Conservation (phyloP, 2,888 invertebrate species). For the Drosophila borborema region DNA sequence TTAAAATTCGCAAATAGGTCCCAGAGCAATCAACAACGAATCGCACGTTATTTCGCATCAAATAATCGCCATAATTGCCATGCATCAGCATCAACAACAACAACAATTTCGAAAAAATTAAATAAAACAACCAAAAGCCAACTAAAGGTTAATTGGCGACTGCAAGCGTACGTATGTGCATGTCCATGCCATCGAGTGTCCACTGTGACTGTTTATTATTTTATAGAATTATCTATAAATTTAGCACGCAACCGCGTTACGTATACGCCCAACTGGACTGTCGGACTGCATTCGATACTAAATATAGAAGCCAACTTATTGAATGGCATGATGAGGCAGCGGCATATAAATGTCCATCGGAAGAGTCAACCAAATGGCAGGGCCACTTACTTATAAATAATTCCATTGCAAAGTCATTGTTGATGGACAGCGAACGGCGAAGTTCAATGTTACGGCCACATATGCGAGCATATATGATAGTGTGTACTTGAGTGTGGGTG, state of each 20-base stretch:
- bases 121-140: neutral
- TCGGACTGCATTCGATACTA: slow-evolving; percentile 35
- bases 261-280: slow-evolving; percentile 30
- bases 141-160: slow-evolving; percentile 17
- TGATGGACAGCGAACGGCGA: slow-evolving; percentile 63
- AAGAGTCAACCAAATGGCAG: slow-evolving; percentile 54
- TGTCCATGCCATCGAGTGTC: slow-evolving; percentile 11
- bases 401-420: slow-evolving; percentile 44
- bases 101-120: slow-evolving; percentile 2
- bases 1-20: slow-evolving; percentile 55
- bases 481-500: slow-evolving; percentile 8
- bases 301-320: slow-evolving; percentile 31
- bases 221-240: slow-evolving; percentile 51
- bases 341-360: slow-evolving; percentile 48
- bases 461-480: neutral
- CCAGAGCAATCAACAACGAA: slow-evolving; percentile 30
- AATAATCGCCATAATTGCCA: slow-evolving; percentile 65
- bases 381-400: slow-evolving; percentile 64
- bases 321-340: neutral
- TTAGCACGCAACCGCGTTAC: slow-evolving; percentile 47
- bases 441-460: slow-evolving; percentile 63
- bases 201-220: slow-evolving; percentile 29
- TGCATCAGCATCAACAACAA: slow-evolving; percentile 35
- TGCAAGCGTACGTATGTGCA: neutral
- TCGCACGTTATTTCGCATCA: slow-evolving; percentile 59